Evolutionary conservation across 53 echinoderm and acorn worm genomes (phyloP).

Genomic region (Antedon mediterranea): DNA sequence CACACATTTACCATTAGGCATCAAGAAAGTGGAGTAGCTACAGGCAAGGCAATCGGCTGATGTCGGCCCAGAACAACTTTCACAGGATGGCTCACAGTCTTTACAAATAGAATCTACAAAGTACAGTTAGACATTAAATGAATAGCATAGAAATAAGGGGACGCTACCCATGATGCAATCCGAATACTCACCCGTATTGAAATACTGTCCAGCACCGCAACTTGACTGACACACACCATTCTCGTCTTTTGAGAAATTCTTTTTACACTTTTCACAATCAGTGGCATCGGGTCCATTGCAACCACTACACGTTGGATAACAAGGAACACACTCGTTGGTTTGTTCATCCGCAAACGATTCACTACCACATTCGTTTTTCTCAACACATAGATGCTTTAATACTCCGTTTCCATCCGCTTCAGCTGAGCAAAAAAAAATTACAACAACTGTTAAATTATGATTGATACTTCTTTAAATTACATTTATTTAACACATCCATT

Average conservation of each 20-base stretch:
- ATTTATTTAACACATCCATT: no score
- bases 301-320: slow-evolving; percentile 38
- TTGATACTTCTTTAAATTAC: no score
- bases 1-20: background rate
- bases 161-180: background rate
- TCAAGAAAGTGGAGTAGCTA: slow-evolving; percentile 53
- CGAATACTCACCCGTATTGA: background rate
- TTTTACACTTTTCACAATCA: slow-evolving; percentile 13
- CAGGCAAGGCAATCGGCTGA: slow-evolving; percentile 21
- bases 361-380: background rate
- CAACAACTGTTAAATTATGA: no score
- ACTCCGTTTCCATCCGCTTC: background rate
- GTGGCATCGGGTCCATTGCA: slow-evolving; percentile 23
- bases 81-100: background rate
- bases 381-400: background rate
- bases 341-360: background rate
- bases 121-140: background rate
- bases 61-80: slow-evolving; percentile 11
- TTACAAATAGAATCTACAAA: background rate
- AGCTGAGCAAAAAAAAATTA: background rate
- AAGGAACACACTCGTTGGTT: slow-evolving; percentile 28
- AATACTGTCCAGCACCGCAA: background rate
- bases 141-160: background rate
- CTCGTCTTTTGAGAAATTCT: background rate
- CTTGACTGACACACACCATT: background rate